Evolutionary conservation across 2,797 vertebrate genomes (phyloP).

Genomic region (Heteromormyrus szaboi): DNA sequence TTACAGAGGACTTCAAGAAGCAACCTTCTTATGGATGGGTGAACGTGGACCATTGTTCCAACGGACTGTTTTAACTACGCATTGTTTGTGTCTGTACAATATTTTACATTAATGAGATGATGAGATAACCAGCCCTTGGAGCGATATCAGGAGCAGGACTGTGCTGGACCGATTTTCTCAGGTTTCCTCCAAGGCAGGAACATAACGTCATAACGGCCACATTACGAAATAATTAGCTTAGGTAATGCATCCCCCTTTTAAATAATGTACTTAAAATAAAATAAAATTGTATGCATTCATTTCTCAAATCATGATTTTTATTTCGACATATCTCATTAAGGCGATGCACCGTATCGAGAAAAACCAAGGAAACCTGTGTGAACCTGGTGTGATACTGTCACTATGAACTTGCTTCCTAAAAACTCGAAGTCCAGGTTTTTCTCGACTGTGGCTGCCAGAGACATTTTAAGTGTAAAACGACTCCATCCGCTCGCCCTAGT

Average conservation of each 20-base stretch:
- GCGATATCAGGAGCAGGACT: not conserved
- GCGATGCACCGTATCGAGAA: not conserved
- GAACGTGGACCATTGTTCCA: not conserved
- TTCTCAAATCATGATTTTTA: not conserved
- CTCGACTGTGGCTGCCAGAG: not conserved
- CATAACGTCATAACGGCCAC: not conserved
- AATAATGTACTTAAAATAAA: not conserved
- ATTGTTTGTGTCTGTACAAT: not conserved
- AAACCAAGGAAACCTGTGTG: not conserved
- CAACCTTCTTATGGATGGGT: not conserved
- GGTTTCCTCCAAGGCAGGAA: not conserved
- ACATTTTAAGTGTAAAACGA: not conserved
- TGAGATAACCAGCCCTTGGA: not conserved
- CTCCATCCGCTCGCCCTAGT: not conserved
- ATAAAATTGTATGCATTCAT: not conserved
- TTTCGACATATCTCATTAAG: not conserved
- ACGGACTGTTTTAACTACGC: not conserved
- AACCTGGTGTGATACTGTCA: not conserved
- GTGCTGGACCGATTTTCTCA: constrained; percentile 9
- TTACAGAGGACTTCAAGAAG: not conserved
- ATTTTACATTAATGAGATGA: not conserved
- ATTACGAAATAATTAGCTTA: not conserved
- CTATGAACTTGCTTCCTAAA: not conserved
- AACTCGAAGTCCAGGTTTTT: not conserved
- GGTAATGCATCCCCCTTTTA: not conserved